Evolutionary conservation across 1,140 invertebrate species (phyloP).

Genomic region (Olivierus martensii): DNA sequence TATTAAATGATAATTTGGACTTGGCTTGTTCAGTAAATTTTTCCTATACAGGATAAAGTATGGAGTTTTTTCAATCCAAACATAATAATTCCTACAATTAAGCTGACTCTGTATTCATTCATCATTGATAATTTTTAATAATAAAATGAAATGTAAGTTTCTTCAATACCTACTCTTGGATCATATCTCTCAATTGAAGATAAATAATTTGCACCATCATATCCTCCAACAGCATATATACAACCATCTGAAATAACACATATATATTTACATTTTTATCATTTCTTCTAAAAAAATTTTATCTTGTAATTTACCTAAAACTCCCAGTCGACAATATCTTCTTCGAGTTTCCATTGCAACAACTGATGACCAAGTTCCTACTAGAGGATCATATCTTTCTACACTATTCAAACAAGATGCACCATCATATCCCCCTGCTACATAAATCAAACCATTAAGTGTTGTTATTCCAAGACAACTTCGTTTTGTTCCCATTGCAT

Average conservation of each 20-base stretch:
- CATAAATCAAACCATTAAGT: slow-evolving; percentile 63
- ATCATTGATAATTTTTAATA: no score
- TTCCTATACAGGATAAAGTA: no score
- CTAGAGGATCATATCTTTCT: slow-evolving; percentile 31
- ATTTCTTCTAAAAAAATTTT: no score
- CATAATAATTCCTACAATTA: no score
- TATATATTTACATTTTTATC: no score
- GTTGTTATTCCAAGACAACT: slow-evolving; percentile 66
- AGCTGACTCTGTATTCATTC: no score
- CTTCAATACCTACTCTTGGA: not conserved
- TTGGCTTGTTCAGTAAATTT: no score
- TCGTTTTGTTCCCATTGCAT: slow-evolving; percentile 49
- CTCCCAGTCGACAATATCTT: slow-evolving; percentile 50
- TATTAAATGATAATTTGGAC: no score
- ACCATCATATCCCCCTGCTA: slow-evolving; percentile 42
- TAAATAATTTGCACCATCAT: slow-evolving; percentile 36
- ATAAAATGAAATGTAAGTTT: no score
- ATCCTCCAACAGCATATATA: slow-evolving; percentile 36
- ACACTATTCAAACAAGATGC: slow-evolving; percentile 31
- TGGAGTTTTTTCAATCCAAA: no score
- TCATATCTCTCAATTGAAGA: slow-evolving; percentile 32
- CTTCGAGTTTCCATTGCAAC: slow-evolving; percentile 57
- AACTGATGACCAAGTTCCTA: slow-evolving; percentile 50
- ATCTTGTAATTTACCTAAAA: slow-evolving; percentile 32
- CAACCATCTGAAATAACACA: no score